Evolutionary conservation across 2,797 vertebrate genomes (phyloP).

Genomic region (Tinamus major): DNA sequence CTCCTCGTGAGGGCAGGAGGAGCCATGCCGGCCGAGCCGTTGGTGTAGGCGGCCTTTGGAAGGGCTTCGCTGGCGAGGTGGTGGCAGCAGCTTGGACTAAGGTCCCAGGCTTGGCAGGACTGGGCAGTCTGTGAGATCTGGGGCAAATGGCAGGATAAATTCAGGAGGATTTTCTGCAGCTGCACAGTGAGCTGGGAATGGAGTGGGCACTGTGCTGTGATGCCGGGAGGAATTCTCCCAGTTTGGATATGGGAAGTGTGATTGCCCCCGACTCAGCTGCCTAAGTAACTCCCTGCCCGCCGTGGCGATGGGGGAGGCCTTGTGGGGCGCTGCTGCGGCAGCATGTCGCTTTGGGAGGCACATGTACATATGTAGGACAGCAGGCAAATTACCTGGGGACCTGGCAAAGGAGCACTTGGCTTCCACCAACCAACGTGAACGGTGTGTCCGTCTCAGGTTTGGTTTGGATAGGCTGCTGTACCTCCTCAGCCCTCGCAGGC

Average conservation of each 20-base stretch:
- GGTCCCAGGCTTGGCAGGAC: neutral
- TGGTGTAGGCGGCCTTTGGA: neutral
- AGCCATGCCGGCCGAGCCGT: neutral
- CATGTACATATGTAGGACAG: too few relatives aligned
- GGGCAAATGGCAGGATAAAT: neutral
- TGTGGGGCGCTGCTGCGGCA: fast-evolving
- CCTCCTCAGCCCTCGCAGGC: neutral
- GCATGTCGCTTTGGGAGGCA: too few relatives aligned
- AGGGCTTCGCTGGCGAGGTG: neutral
- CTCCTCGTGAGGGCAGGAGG: neutral
- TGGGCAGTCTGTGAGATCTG: neutral
- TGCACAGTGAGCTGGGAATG: fast-evolving
- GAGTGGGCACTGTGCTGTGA: fast-evolving
- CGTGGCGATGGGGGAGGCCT: neutral
- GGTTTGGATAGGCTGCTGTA: neutral
- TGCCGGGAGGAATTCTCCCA: neutral
- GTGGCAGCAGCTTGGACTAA: fast-evolving
- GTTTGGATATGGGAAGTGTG: neutral
- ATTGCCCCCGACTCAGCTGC: neutral
- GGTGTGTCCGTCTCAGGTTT: neutral
- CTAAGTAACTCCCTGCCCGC: neutral
- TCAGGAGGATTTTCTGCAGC: neutral
- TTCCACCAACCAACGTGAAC: neutral
- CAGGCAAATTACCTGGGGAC: neutral
- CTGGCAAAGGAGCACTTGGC: neutral